phyloP scores from a whole-genome alignment of 2,113 vertebrate species.

The Cyanoramphus novaezelandiae region DNA sequence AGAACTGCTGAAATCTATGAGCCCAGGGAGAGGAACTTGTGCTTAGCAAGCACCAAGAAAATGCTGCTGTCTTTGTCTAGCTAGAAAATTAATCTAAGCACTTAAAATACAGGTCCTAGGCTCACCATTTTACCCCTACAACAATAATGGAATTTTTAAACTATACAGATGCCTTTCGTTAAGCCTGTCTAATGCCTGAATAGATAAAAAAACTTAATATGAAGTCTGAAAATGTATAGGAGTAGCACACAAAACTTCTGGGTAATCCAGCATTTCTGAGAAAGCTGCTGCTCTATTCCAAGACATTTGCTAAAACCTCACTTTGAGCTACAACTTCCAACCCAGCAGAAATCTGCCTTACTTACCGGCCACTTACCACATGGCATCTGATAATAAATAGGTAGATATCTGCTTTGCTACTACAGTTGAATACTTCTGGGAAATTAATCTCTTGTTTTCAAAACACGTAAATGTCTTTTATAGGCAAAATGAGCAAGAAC shows the following conservation, averaged over 20 bases:
- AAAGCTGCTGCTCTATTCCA: background rate
- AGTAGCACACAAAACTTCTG: background rate
- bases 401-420: background rate
- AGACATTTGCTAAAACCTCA: background rate
- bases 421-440: background rate
- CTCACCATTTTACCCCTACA: background rate
- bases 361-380: background rate
- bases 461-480: background rate
- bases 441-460: background rate
- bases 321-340: background rate
- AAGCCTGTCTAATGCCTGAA: background rate
- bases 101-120: background rate
- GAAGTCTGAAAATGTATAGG: background rate
- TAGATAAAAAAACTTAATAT: background rate
- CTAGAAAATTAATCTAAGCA: background rate
- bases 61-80: background rate
- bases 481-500: background rate
- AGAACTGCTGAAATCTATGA: background rate
- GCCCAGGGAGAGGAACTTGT: background rate
- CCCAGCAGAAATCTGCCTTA: background rate
- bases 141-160: background rate
- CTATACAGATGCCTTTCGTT: background rate
- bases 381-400: background rate
- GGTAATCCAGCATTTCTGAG: background rate
- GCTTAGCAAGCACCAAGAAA: background rate